phyloP scores from a whole-genome alignment of 2,888 invertebrate species.

The Podotricha telesiphe region DNA sequence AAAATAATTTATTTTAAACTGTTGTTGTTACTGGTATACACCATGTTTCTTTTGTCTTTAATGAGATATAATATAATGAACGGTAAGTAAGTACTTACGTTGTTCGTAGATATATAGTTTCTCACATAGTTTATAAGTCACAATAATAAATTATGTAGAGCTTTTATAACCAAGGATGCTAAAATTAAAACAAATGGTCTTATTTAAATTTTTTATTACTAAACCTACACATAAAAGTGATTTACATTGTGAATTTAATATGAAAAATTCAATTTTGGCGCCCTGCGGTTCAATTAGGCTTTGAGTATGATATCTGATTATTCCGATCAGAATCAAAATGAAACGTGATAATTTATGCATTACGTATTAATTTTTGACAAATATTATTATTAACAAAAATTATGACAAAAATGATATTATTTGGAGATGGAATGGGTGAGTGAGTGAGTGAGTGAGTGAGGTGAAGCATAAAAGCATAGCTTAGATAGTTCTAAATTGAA shows the following conservation, averaged over 20 bases:
- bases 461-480: too few species aligned
- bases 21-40: too few species aligned
- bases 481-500: too few species aligned
- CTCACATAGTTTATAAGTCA: not conserved
- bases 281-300: slow-evolving; percentile 21
- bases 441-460: too few species aligned
- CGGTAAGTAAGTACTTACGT: too few species aligned
- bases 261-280: slow-evolving; percentile 17
- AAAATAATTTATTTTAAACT: too few species aligned
- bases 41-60: too few species aligned
- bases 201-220: slow-evolving; percentile 15
- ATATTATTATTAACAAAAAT: slow-evolving; percentile 5
- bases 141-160: not conserved
- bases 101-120: too few species aligned
- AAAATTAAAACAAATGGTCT: slow-evolving; percentile 1
- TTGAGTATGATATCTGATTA: slow-evolving; percentile 22
- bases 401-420: not conserved
- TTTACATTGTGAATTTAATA: slow-evolving; percentile 21
- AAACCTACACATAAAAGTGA: slow-evolving; percentile 15
- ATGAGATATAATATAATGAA: too few species aligned
- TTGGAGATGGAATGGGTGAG: too few species aligned
- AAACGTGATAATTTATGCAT: slow-evolving; percentile 10
- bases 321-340: slow-evolving; percentile 15
- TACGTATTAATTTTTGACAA: slow-evolving; percentile 15
- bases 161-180: slow-evolving; percentile 1